These are phyloP conservation scores for Caenorhabditis sp. DNA, from an alignment of 2,888 invertebrate genomes.

Conservation along the genomic window DNA sequence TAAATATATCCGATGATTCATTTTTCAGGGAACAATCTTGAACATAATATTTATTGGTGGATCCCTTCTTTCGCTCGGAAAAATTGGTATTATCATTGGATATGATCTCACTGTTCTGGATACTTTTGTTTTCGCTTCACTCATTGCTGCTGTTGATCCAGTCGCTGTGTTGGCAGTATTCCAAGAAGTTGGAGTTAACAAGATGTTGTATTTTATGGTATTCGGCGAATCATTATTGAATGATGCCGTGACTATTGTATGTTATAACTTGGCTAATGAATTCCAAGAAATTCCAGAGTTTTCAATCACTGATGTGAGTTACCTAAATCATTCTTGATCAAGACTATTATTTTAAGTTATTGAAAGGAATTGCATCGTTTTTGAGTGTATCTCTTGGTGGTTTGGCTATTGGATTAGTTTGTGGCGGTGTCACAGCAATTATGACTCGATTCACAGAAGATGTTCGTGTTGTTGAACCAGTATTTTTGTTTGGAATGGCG, in stretches of 20 bases:
- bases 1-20: too few relatives aligned
- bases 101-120: conserved; percentile 61
- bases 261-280: conserved; percentile 75
- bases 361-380: conserved; percentile 74
- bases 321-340: neutral
- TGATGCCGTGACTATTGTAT: conserved; percentile 76
- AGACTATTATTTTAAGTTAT: conserved; percentile 65
- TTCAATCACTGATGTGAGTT: conserved; percentile 61
- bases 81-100: conserved; percentile 64
- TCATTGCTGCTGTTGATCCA: conserved; percentile 77
- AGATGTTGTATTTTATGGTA: conserved; percentile 76
- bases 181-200: conserved; percentile 75
- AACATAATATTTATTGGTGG: conserved; percentile 69
- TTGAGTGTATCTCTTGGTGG: conserved; percentile 75
- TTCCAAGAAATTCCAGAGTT: conserved; percentile 70
- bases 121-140: conserved; percentile 74
- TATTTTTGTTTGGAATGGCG: conserved; percentile 75
- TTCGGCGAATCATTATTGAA: conserved; percentile 77
- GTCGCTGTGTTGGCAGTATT: conserved; percentile 74
- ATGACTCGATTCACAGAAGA: conserved; percentile 72
- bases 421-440: conserved; percentile 74
- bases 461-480: conserved; percentile 75
- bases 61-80: conserved; percentile 46
- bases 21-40: conserved; percentile 71
- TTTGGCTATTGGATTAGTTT: conserved; percentile 73